Conservation (phyloP, 2,113 vertebrate species). For the Girardinichthys multiradiatus region DNA sequence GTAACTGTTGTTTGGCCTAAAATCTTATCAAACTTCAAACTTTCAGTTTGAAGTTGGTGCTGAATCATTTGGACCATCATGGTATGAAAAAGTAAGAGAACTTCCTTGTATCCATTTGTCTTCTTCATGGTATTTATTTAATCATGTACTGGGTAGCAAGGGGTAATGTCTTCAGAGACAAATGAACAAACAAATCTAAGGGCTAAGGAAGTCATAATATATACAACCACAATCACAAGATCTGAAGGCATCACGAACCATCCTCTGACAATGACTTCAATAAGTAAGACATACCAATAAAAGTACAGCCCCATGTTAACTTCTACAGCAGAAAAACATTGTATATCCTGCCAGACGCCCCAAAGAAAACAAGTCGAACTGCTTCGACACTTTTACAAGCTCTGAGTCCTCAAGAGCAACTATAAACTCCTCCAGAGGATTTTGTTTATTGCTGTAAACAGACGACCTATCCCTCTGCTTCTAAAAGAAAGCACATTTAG, state of each 20-base stretch:
- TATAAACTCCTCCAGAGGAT: constrained; percentile 19
- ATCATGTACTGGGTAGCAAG: neutral
- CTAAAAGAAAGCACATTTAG: constrained; percentile 24
- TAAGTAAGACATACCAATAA: neutral
- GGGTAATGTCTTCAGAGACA: neutral
- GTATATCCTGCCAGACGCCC: constrained; percentile 17
- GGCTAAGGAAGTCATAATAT: constrained; percentile 18
- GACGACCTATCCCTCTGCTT: constrained; percentile 18
- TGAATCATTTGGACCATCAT: too few species aligned
- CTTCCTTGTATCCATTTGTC: neutral
- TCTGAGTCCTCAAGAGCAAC: constrained; percentile 23
- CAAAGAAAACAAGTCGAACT: constrained; percentile 36
- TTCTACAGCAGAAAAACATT: constrained; percentile 15
- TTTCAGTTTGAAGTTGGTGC: neutral
- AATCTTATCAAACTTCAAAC: neutral
- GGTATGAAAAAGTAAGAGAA: too few species aligned
- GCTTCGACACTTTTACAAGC: constrained; percentile 11
- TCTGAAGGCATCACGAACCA: constrained; percentile 6
- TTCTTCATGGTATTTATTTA: neutral
- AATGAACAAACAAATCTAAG: neutral
- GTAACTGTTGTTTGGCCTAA: too few species aligned
- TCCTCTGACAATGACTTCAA: constrained; percentile 6
- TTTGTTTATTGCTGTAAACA: constrained; percentile 22
- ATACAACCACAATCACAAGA: neutral
- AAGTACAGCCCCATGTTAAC: constrained; percentile 12